A percentile compares a stretch with the other conserved stretches of the same genome.
Conservation (phyloP, 2,797 vertebrate genomes). For the Trachops cirrhosus region DNA sequence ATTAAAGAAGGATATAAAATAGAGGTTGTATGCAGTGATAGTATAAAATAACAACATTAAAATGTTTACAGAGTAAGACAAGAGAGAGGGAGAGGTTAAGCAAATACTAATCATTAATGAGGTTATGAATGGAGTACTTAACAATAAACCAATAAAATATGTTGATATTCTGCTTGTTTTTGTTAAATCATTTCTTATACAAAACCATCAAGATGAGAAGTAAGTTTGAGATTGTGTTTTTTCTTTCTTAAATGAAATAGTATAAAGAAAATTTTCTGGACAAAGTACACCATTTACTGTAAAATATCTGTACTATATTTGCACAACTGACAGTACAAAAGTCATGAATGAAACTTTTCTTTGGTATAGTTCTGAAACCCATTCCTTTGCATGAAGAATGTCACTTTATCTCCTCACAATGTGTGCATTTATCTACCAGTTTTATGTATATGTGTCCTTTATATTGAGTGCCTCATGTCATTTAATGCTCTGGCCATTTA, state of each 20-base stretch:
- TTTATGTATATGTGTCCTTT: neutral
- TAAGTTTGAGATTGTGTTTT: neutral
- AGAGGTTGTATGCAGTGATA: neutral
- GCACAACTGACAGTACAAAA: neutral
- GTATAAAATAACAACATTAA: neutral
- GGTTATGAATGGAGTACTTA: neutral
- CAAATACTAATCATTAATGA: neutral
- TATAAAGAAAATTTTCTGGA: neutral
- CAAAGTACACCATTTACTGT: neutral
- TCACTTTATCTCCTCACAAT: neutral
- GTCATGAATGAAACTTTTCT: neutral
- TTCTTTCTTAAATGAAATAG: neutral
- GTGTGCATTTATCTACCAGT: neutral
- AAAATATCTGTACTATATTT: neutral
- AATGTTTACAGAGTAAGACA: conserved; percentile 16
- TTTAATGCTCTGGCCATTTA: neutral
- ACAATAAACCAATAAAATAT: neutral
- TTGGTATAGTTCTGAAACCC: neutral
- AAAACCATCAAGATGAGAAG: neutral
- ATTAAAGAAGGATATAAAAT: neutral
- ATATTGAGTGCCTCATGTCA: neutral
- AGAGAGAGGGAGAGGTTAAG: neutral
- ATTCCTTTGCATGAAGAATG: neutral
- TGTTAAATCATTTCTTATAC: neutral
- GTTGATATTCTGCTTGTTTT: conserved; percentile 1